A percentile compares a stretch with the other conserved stretches of the same genome.
phyloP scores from a whole-genome alignment of 2,113 vertebrate species.

The Ibidorhyncha struthersii region DNA sequence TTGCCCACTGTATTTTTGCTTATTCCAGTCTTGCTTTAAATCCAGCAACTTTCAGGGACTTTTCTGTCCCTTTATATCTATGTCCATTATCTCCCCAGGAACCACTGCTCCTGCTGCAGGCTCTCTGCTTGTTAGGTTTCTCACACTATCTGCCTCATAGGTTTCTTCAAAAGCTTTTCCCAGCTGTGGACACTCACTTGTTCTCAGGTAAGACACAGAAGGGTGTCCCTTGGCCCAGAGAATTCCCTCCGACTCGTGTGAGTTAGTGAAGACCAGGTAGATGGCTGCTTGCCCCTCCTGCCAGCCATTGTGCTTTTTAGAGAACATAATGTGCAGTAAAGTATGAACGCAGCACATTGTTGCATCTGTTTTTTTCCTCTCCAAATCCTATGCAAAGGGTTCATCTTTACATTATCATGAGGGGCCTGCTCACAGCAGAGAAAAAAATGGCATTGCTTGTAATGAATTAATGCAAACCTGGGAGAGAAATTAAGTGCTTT shows the following conservation, averaged over 20 bases:
- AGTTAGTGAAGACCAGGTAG: background rate
- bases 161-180: background rate
- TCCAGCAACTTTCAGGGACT: background rate
- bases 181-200: background rate
- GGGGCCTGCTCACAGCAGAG: background rate
- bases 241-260: background rate
- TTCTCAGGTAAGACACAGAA: background rate
- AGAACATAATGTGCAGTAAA: background rate
- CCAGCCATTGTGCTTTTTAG: background rate
- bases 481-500: constrained; percentile 29
- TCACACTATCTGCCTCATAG: background rate
- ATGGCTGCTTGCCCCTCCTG: background rate
- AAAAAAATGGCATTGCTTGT: background rate
- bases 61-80: background rate
- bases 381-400: background rate
- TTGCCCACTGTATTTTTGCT: background rate
- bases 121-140: background rate
- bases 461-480: constrained; percentile 11
- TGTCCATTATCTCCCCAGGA: background rate
- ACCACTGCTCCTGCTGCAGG: background rate
- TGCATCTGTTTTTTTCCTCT: background rate
- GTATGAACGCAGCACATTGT: accelerated
- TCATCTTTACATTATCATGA: background rate
- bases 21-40: background rate
- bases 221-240: background rate